Evolutionary conservation across 1,140 invertebrate genomes (phyloP).

Genomic region (Palaemon carinicauda): DNA sequence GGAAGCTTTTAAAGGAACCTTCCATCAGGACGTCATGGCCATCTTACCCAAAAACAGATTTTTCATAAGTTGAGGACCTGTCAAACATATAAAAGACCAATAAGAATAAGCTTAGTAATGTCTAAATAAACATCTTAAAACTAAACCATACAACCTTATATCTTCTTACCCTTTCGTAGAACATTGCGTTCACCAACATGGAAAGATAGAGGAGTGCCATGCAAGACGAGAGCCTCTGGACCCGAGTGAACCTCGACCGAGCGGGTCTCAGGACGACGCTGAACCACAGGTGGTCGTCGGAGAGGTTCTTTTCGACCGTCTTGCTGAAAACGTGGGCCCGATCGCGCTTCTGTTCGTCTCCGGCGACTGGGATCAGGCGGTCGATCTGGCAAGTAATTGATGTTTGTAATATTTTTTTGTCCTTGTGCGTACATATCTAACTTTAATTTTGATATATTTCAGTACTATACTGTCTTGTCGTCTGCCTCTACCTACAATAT

Average conservation of each 20-base stretch:
- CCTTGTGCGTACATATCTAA: background rate
- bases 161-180: conserved; percentile 64
- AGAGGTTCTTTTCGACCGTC: conserved; percentile 66
- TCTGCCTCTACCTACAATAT: too few relatives aligned
- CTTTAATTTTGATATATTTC: background rate
- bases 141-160: background rate
- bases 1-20: too few relatives aligned
- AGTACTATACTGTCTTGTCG: too few relatives aligned
- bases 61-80: background rate
- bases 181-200: conserved; percentile 72
- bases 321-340: conserved; percentile 68
- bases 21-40: too few relatives aligned
- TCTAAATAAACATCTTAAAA: background rate
- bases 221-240: conserved; percentile 69
- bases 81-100: too few relatives aligned
- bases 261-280: conserved; percentile 69
- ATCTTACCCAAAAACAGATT: background rate
- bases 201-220: conserved; percentile 69
- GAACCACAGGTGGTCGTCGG: conserved; percentile 72
- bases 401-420: background rate
- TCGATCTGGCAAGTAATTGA: conserved; percentile 65
- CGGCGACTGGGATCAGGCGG: conserved; percentile 69
- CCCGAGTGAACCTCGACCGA: conserved; percentile 68
- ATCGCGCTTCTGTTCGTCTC: conserved; percentile 65
- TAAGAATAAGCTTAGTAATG: background rate